Evolutionary conservation across 2,113 vertebrate species (phyloP).

Genomic region (Rynchops niger): DNA sequence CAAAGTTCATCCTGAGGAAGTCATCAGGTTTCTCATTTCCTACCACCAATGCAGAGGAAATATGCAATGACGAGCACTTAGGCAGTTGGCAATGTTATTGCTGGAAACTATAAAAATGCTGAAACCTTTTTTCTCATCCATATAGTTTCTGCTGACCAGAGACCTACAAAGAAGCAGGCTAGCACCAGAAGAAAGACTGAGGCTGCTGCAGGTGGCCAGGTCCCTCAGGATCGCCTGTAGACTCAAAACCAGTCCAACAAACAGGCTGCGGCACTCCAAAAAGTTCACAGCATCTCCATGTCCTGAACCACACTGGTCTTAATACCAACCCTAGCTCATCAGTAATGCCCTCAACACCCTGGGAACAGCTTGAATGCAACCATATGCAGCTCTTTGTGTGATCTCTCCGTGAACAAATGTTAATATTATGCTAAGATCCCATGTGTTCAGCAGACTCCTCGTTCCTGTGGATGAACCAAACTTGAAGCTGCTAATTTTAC

Average conservation of each 20-base stretch:
- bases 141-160: slow-evolving; percentile 1
- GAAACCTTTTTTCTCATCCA: neutral
- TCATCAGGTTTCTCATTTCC: neutral
- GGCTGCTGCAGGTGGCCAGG: neutral
- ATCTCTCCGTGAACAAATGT: too few relatives aligned
- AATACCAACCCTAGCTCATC: neutral
- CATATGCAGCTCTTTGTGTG: too few relatives aligned
- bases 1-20: neutral
- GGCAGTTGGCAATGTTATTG: neutral
- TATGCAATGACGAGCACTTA: neutral
- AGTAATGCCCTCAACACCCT: too few relatives aligned
- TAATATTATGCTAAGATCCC: neutral
- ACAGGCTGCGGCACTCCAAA: neutral
- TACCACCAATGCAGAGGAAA: neutral
- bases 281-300: neutral
- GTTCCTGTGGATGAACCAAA: neutral
- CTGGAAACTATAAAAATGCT: neutral
- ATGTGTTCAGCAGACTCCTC: slow-evolving; percentile 24
- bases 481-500: neutral
- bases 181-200: neutral
- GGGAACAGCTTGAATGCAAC: too few relatives aligned
- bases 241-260: neutral
- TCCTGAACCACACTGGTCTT: neutral
- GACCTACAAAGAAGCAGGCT: neutral
- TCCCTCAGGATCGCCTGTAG: neutral